phyloP scores from a whole-genome alignment of 2,797 vertebrate species.

The Glossophaga mutica region DNA sequence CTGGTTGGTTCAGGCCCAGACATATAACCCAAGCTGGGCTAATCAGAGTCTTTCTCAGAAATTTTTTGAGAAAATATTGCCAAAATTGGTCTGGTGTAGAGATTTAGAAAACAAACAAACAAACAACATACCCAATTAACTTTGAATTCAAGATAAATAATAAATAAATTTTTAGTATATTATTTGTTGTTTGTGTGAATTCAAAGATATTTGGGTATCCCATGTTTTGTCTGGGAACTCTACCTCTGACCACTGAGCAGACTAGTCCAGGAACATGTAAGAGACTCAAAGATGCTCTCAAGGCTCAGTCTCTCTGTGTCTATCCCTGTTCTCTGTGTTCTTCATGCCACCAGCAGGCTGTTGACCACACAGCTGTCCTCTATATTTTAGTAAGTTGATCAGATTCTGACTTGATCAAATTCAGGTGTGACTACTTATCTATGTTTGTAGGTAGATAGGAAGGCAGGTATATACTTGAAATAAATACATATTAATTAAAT shows the following conservation, averaged over 20 bases:
- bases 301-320: not conserved
- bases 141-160: not conserved
- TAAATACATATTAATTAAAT: slow-evolving; percentile 22
- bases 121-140: not conserved
- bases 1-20: not conserved
- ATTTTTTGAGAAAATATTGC: not conserved
- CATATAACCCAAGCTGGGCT: not conserved
- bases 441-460: not conserved
- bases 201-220: not conserved
- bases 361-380: not conserved
- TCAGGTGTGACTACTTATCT: not conserved
- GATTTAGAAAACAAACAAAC: not conserved
- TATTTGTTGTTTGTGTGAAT: not conserved
- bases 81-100: not conserved
- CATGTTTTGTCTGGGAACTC: not conserved
- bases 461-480: not conserved
- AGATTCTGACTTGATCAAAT: not conserved
- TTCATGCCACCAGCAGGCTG: not conserved
- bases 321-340: not conserved
- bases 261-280: not conserved
- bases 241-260: not conserved
- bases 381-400: not conserved
- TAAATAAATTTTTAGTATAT: not conserved
- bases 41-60: not conserved
- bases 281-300: not conserved